Evolutionary conservation across 2,113 vertebrate species (phyloP), one percentile per base, ranked within the genome.

Genomic region (Pongo abelii): DNA sequence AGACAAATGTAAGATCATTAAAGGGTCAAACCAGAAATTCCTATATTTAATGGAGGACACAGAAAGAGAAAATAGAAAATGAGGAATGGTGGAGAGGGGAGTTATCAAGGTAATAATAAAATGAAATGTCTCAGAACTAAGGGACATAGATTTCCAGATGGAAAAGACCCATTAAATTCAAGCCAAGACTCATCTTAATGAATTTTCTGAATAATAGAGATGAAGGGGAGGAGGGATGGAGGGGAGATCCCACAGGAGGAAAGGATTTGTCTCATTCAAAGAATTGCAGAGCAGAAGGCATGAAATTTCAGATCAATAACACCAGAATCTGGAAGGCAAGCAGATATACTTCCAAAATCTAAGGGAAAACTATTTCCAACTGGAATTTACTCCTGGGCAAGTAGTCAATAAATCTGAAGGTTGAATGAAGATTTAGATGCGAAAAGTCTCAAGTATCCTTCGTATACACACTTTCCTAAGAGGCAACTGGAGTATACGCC

Each of bases 71-170:
- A 77, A 84, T 6, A 75, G 20, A 79, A 86, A 30, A 48, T 23
- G 8, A 46, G 57, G 8, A 6, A 48, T 32, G 27, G 0, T 3
- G 6, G 12, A 6, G 14, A 32, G 10, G 2, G 27, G 22, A 43
- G 2, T 43, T 74, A 67, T 40, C 2, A 67, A 86, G 46, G 14
- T n/a, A 16, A 67, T 6, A 81, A 43, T 43, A 84, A 52, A 67
- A 25, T 75, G 32, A 92, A 89, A 43, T 52, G 2, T 69, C 12
- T 20, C 25, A 23, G 1, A 69, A 78, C 6, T 57, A 30, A 81
- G 0, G 30, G 11, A 38, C 2, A 20, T 25, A 25, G 17, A 2
- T 57, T 93, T 89, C 32, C 38, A 64, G 27, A 72, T 77, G 89
- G 1, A 59, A 52, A 50, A 38, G 0, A 57, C 13, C 0, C 40